These are phyloP conservation scores for Achlya flavicornis DNA, from an alignment of 2,888 invertebrate genomes.

Conservation along the genomic window DNA sequence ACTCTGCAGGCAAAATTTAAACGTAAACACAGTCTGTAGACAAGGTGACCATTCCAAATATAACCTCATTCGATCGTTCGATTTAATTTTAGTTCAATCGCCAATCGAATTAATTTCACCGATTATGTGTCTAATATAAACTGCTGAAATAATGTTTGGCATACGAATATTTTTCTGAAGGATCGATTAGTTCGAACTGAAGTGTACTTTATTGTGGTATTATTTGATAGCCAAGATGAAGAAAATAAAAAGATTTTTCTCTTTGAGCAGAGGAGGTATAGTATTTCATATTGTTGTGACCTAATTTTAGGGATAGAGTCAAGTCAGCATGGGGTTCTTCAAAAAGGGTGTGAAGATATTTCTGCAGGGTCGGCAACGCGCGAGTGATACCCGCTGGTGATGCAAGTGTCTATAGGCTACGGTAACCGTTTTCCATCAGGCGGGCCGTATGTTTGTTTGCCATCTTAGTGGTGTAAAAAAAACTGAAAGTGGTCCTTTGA, in stretches of 20 bases:
- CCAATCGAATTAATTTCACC: not conserved
- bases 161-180: not conserved
- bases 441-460: no score
- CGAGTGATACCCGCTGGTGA: no score
- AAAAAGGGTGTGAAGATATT: no score
- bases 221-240: constrained; percentile 54
- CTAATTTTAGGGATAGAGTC: not conserved
- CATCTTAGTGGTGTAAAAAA: no score
- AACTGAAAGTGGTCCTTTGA: no score
- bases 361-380: no score
- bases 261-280: constrained; percentile 69
- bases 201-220: constrained; percentile 25
- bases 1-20: not conserved
- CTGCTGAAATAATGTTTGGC: constrained; percentile 19
- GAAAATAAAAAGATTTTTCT: constrained; percentile 72
- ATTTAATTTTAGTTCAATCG: constrained; percentile 15
- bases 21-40: not conserved
- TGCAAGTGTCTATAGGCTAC: no score
- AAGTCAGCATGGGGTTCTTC: no score
- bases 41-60: constrained; percentile 1
- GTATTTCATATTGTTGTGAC: constrained; percentile 7
- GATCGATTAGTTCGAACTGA: constrained; percentile 11
- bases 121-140: constrained; percentile 18
- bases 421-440: no score
- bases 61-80: constrained; percentile 18